phyloP scores from a whole-genome alignment of 2,113 vertebrate species.

The Oreochromis niloticus region DNA sequence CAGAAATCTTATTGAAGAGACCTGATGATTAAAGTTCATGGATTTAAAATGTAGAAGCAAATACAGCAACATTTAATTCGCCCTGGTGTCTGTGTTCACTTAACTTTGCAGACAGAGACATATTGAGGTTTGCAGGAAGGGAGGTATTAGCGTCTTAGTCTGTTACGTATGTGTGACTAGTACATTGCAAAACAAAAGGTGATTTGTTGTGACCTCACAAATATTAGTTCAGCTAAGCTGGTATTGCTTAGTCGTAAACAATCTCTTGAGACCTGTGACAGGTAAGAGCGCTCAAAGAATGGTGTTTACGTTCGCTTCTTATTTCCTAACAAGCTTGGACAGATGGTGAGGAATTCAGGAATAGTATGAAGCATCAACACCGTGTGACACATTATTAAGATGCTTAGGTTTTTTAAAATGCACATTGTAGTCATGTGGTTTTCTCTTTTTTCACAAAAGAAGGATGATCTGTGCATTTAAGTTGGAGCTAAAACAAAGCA shows the following conservation, averaged over 20 bases:
- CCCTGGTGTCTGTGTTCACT: not conserved
- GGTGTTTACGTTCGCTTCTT: conserved; percentile 55
- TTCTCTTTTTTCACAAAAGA: conserved; percentile 44
- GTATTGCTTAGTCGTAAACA: conserved; percentile 56
- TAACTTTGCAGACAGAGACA: not conserved
- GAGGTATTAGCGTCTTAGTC: not conserved
- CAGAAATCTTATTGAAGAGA: not conserved
- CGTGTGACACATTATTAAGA: not conserved
- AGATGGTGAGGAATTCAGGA: conserved; percentile 62
- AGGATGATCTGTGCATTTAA: conserved; percentile 20
- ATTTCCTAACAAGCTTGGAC: conserved; percentile 46
- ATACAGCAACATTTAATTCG: not conserved
- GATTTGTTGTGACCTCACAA: conserved; percentile 63
- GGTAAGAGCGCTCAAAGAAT: conserved; percentile 45
- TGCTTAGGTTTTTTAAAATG: conserved; percentile 60
- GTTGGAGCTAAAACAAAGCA: not conserved
- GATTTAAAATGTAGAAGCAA: not conserved
- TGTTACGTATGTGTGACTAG: conserved; percentile 26
- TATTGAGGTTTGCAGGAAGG: not conserved
- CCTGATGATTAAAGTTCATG: not conserved
- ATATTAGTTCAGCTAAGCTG: conserved; percentile 71
- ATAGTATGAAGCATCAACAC: conserved; percentile 31
- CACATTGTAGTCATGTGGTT: conserved; percentile 41
- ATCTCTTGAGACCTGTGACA: conserved; percentile 31
- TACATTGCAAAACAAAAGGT: conserved; percentile 60